Conservation (phyloP, 2,888 invertebrate genomes). For the Mesoligia furuncula region DNA sequence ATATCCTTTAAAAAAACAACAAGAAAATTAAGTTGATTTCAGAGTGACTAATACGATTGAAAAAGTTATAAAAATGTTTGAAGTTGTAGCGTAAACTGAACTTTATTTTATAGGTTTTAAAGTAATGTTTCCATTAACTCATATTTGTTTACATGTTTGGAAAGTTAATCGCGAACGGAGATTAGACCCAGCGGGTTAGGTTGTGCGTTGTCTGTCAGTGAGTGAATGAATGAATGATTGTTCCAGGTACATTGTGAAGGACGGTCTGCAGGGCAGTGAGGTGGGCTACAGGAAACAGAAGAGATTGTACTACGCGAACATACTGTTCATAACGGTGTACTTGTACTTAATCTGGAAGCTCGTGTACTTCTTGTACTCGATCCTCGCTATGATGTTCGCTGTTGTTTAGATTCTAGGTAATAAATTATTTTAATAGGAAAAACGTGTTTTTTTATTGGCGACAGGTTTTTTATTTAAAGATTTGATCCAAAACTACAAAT, state of each 20-base stretch:
- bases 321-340: constrained; percentile 24
- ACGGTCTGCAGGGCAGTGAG: constrained; percentile 22
- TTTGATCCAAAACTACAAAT: too few species aligned
- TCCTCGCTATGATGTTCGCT: background rate
- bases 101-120: too few species aligned
- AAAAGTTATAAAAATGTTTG: too few species aligned
- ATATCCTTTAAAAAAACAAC: too few species aligned
- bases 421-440: background rate
- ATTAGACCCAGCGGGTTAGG: too few species aligned
- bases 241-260: constrained; percentile 31
- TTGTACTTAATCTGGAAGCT: constrained; percentile 33
- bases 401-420: constrained; percentile 14
- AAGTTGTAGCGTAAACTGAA: too few species aligned
- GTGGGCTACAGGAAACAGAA: constrained; percentile 8
- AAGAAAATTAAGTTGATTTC: too few species aligned
- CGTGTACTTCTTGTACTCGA: constrained; percentile 2
- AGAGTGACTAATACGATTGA: too few species aligned
- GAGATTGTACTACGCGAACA: constrained; percentile 28
- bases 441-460: background rate
- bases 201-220: too few species aligned
- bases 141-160: too few species aligned
- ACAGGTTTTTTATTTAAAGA: background rate
- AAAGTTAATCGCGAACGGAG: too few species aligned
- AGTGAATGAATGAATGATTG: background rate
- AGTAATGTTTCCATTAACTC: too few species aligned